Conservation (phyloP, 2,888 invertebrate species). For the Rhamnusium bicolor region DNA sequence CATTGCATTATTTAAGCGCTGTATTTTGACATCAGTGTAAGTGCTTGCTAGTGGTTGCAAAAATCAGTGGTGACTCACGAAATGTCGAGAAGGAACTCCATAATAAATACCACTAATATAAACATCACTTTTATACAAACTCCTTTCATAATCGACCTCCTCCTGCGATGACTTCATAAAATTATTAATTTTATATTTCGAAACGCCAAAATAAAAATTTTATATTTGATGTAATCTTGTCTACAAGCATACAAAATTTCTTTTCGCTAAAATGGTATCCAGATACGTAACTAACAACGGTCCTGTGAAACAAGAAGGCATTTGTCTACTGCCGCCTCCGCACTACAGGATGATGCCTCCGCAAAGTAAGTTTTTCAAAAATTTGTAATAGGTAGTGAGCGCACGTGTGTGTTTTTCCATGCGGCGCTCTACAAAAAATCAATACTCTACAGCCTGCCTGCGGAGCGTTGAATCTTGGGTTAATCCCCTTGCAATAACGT, state of each 20-base stretch:
- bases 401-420: constrained; percentile 49
- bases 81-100: constrained; percentile 41
- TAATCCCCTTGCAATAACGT: constrained; percentile 30
- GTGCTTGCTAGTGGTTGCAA: constrained; percentile 47
- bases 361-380: constrained; percentile 58
- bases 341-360: constrained; percentile 67
- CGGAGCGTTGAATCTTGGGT: constrained; percentile 28
- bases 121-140: constrained; percentile 13
- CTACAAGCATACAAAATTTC: constrained; percentile 15
- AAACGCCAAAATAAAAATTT: constrained; percentile 10
- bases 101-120: constrained; percentile 20
- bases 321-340: constrained; percentile 67
- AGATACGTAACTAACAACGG: constrained; percentile 68
- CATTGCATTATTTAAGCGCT: constrained; percentile 54
- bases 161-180: constrained; percentile 32
- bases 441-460: constrained; percentile 37
- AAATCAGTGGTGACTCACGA: constrained; percentile 55
- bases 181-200: background rate
- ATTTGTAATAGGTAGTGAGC: constrained; percentile 21
- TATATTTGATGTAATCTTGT: constrained; percentile 29
- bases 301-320: constrained; percentile 69
- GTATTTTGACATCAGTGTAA: constrained; percentile 40
- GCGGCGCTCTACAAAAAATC: constrained; percentile 45
- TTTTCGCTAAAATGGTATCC: constrained; percentile 65
- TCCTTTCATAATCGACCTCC: constrained; percentile 1